Base-by-base conservation (phyloP, 2,113 vertebrate species). In the Paramormyrops kingsleyae region DNA sequence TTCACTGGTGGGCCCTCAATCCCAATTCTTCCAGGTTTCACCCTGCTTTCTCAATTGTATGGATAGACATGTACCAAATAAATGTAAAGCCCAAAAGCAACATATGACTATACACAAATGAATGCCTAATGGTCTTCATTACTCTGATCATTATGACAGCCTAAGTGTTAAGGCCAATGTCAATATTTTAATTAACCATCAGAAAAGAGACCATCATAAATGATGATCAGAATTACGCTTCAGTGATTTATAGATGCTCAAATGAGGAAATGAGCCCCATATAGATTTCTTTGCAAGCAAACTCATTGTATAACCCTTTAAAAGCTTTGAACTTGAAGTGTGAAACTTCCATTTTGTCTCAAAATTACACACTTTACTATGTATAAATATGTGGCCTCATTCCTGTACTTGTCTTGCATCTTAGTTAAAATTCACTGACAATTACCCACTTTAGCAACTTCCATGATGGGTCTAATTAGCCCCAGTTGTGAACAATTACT, bases 401-500 rank as follows among this genome's bases (percentile, higher is more conserved):
- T 44, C 83, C 39, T 52, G 49, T 47, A 87, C 52, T 31, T 27
- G 44, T 85, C 39, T 10, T 85, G 24, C n/a, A 35, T 50, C 6
- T 49, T 52, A 27, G 13, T 87, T 87, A 50, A 35, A 87, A 87
- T 10, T 52, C 47, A 52, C 44, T 35, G n/a, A n/a, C 27, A 35
- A 52, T 52, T 47, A 47, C 21, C 44, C 44, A 84, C 80, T 46
- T 87, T 87, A 50, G 47, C 21, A 44, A 42, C 49, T 15, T 59
- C 50, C 50, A 17, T 39, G 10, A 46, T 52, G 70, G 50, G 19
- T 74, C 47, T 89, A 83, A 89, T 89, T 89, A 89, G 31, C 70
- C 77, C 15, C 24, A 89, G 50, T 80, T 85, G 77, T 62, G 88
- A 74, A 89, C 80, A 84, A 83, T 89, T 83, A 56, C 35, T 7